A percentile compares a stretch with the other conserved stretches of the same genome.
These are phyloP conservation scores for Leuciscus idus DNA, from an alignment of 2,113 vertebrate genomes.

Conservation along the genomic window DNA sequence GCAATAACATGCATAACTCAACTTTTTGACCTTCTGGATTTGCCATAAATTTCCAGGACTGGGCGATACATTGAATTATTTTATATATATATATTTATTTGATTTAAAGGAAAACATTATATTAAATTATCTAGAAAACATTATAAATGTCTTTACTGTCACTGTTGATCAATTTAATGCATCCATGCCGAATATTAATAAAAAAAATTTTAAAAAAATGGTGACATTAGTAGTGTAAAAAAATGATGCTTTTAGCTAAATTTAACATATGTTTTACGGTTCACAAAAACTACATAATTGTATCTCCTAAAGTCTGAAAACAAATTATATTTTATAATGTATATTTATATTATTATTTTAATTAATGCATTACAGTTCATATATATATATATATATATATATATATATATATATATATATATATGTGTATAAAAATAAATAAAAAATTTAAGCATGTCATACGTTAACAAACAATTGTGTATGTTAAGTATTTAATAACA, in stretches of 20 bases:
- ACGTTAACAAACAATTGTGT: not conserved
- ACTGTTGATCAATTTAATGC: not conserved
- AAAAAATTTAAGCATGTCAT: not conserved
- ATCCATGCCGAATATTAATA: not conserved
- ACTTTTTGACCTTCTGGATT: conserved; percentile 14
- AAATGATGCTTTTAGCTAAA: too few species aligned
- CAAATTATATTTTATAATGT: not conserved
- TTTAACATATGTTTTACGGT: too few species aligned
- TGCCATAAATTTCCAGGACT: not conserved
- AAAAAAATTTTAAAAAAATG: too few species aligned
- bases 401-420: not conserved
- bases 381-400: not conserved
- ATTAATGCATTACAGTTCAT: not conserved
- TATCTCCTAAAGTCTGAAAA: not conserved
- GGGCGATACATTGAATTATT: not conserved
- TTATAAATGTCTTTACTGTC: not conserved
- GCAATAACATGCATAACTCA: conserved; percentile 11
- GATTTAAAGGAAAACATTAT: not conserved
- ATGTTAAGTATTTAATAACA: not conserved
- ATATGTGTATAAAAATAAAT: not conserved
- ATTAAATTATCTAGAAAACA: not conserved
- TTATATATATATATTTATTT: not conserved
- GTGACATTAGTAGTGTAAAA: too few species aligned
- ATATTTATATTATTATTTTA: not conserved
- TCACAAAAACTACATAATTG: not conserved